phyloP scores from a whole-genome alignment of 1,140 invertebrate species.

The Ips nitidus region DNA sequence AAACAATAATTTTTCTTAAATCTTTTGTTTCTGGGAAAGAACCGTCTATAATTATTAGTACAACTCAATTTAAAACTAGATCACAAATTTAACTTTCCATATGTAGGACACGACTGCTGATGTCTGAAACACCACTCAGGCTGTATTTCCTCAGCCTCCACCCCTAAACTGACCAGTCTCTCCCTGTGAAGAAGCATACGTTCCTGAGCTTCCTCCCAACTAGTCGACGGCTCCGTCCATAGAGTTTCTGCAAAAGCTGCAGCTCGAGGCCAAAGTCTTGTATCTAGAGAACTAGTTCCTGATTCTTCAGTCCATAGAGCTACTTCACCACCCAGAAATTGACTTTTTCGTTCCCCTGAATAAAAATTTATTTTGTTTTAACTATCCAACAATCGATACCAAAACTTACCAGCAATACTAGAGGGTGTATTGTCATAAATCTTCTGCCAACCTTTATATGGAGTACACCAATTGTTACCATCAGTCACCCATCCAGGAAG shows the following conservation, averaged over 20 bases:
- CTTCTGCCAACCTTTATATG: constrained; percentile 84
- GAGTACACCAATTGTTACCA: constrained; percentile 81
- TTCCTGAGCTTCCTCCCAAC: constrained; percentile 64
- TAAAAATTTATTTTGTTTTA: not conserved
- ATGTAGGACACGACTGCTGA: constrained; percentile 63
- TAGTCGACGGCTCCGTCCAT: constrained; percentile 66
- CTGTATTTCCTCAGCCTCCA: constrained; percentile 67
- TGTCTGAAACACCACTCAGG: constrained; percentile 81
- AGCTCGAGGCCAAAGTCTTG: constrained; percentile 73
- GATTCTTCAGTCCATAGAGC: constrained; percentile 79
- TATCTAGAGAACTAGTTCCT: constrained; percentile 64
- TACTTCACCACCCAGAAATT: constrained; percentile 67
- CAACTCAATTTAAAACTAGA: too few relatives aligned
- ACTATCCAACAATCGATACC: not conserved
- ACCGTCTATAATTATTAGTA: too few relatives aligned
- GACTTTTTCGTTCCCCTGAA: constrained; percentile 17
- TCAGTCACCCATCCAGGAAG: constrained; percentile 62
- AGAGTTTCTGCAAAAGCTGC: constrained; percentile 77
- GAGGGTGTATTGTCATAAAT: constrained; percentile 73
- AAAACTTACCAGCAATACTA: constrained; percentile 54
- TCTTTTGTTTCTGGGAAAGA: too few relatives aligned
- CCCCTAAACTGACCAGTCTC: constrained; percentile 65
- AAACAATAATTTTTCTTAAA: too few relatives aligned
- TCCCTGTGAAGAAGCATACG: constrained; percentile 70
- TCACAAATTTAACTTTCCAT: constrained; percentile 6